Percentiles rank a stretch among this genome's conserved stretches.
These are phyloP conservation scores for Colistium nudipinnis DNA, from an alignment of 2,113 vertebrate genomes.

Conservation along the genomic window DNA sequence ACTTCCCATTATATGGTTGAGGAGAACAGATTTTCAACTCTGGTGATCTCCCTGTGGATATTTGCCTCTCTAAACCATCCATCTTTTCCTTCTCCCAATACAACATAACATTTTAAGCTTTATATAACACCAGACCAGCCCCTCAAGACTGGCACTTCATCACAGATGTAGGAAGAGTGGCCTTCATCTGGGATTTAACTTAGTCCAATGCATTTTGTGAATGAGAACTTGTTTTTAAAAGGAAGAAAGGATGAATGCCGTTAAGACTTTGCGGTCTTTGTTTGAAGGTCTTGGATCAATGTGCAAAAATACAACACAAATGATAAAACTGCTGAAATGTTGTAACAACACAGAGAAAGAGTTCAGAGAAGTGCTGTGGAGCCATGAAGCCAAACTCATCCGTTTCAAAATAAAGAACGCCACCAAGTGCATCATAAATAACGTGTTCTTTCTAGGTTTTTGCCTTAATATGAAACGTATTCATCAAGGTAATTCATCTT, in stretches of 20 bases:
- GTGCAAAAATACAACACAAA: neutral
- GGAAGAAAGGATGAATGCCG: too few relatives aligned
- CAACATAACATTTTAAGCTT: constrained; percentile 48
- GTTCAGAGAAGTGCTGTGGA: neutral
- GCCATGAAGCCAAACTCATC: neutral
- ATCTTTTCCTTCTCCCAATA: constrained; percentile 45
- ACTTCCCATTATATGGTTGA: constrained; percentile 50
- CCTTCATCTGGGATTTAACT: neutral
- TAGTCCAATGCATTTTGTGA: neutral
- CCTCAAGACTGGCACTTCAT: constrained; percentile 23
- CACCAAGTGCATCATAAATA: neutral
- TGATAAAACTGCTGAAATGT: neutral
- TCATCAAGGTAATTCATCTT: neutral
- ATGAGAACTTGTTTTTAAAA: too few relatives aligned
- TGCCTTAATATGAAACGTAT: neutral
- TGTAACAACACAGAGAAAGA: neutral
- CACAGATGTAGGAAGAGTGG: constrained; percentile 26
- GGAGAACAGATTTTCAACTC: constrained; percentile 31
- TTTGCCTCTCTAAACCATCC: constrained; percentile 45
- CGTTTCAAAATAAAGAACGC: neutral
- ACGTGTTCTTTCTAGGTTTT: neutral
- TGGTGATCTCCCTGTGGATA: constrained; percentile 59
- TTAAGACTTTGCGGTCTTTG: too few relatives aligned
- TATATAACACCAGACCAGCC: constrained; percentile 40
- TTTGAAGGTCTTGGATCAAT: neutral